Evolutionary conservation across 2,797 vertebrate species (phyloP).

Genomic region (Salmo trutta): DNA sequence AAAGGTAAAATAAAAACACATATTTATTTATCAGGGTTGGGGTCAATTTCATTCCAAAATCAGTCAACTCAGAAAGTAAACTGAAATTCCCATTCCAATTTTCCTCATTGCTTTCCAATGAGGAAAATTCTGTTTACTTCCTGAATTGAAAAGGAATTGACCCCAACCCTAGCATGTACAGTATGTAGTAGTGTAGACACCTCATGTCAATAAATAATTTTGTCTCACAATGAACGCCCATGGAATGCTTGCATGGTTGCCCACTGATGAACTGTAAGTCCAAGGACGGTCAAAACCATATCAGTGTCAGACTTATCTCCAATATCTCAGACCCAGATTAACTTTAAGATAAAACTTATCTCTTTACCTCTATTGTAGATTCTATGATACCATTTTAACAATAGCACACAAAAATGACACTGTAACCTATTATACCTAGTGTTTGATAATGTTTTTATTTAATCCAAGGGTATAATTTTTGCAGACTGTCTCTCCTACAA

Average conservation of each 20-base stretch:
- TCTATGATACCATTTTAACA: conserved; percentile 8
- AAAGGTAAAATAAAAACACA: no score
- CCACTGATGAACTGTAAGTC: conserved; percentile 69
- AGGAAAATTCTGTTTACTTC: not conserved
- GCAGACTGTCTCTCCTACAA: conserved; percentile 43
- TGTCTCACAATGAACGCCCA: conserved; percentile 54
- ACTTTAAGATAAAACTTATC: conserved; percentile 28
- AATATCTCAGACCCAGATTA: conserved; percentile 46
- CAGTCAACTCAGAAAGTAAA: conserved; percentile 55
- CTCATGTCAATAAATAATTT: conserved; percentile 72
- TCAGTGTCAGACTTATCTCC: conserved; percentile 64
- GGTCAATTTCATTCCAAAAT: not conserved
- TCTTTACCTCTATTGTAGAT: conserved; percentile 18
- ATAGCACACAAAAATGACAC: not conserved
- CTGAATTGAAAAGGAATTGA: conserved; percentile 12
- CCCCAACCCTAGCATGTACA: no score
- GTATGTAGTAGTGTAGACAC: conserved; percentile 16
- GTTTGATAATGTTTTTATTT: conserved; percentile 36
- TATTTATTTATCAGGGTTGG: conserved; percentile 10
- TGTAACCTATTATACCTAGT: not conserved
- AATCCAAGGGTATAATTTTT: conserved; percentile 49
- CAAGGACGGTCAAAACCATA: conserved; percentile 75
- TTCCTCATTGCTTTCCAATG: conserved; percentile 49
- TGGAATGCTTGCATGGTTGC: conserved; percentile 64
- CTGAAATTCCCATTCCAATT: not conserved